Base-by-base conservation (phyloP, 2,113 vertebrate genomes). In the Campylomormyrus numenius region DNA sequence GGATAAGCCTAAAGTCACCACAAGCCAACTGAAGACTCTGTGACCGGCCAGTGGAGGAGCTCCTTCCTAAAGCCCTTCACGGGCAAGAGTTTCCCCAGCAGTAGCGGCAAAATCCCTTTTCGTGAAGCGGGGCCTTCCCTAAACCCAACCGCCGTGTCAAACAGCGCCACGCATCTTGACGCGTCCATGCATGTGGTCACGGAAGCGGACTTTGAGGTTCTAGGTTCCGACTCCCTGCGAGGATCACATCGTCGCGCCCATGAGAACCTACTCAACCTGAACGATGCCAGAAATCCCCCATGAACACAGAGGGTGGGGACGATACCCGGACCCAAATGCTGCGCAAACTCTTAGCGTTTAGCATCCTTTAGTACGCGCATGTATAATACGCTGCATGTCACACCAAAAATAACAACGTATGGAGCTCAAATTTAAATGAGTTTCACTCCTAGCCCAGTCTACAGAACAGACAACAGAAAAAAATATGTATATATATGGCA, bases 41-140 rank as follows among this genome's bases (percentile, higher is more conserved):
- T 42, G 74, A 77, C 70, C 15, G 15, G 35, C 74, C 21, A 8
- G 85, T 45, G 58, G 45, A 66, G n/a, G 8, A 31, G 27, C 35
- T 5, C 21, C 31, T 4, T 90, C 85, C 27, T 31, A 90, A 90
- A 88, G n/a, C 31, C 48, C 62, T 15, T 80, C 85, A 52, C 21
- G 39, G 46, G 4, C 83, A 90, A 17, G 13, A 13, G 49, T 13
- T 35, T 45, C n/a, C 6, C 42, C 27, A 24, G 42, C 42, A 11
- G 62, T 50, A 58, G 13, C 8, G 39, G 52, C 83, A 85, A 77
- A 90, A 87, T 87, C 46, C 89, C 48, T 88, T 90, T 50, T 42
- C 45, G 21, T 21, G 15, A 58, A 52, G 27, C 62, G 42, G 19
- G 5, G 19, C 5, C 21, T 27, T 87, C 42, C 53, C 24, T 42